Base-by-base conservation (phyloP, 2,797 vertebrate genomes). In the Hoplostethus mediterraneus region DNA sequence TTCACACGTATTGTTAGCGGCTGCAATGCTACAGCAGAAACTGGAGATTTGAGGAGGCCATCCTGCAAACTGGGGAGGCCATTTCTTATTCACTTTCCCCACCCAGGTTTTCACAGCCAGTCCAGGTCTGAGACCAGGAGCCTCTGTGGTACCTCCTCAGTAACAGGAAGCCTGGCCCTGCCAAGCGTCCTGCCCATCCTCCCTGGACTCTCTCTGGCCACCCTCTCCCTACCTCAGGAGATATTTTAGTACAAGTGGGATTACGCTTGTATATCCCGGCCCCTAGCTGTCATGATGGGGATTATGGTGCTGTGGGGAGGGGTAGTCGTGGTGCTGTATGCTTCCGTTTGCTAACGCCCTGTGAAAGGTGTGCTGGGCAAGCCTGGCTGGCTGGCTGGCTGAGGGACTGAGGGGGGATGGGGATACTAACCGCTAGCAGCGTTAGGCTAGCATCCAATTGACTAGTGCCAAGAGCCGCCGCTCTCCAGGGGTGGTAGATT, bases 241-340 rank as follows among this genome's bases (percentile, higher is more conserved):
- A 86, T 80, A 80, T 85, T 93, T 89, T 68, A 85, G 86, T 89
- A 87, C 83, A 78, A 88, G 89, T 83, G 81, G 87, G 90, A 91
- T 92, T 91, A 92, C 79, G 84, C 87, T 64, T 89, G 90, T 89
- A 87, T 82, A 81, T 90, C 90, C 84, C 78, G 38, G 87, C 84
- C 89, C 79, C 85, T 87, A 56, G 84, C 89, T 87, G 87, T 89
- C 81, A 86, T 63, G 83, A 66, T 74, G 76, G 74, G 90, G 90
- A 93, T 90, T 92, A 93, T 71, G 83, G 74, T 61, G 77, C 85
- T 70, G 74, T 55, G 48, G 81, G 86, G 77, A 71, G 85, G 84
- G 69, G 79, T 28, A 79, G 75, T 67, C 76, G 83, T 71, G 72
- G 86, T 74, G 89, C 70, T 83, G 85, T 69, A 77, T 78, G 84